Evolutionary conservation across 1,140 invertebrate species (phyloP).

Genomic region (Drosophila dunni): DNA sequence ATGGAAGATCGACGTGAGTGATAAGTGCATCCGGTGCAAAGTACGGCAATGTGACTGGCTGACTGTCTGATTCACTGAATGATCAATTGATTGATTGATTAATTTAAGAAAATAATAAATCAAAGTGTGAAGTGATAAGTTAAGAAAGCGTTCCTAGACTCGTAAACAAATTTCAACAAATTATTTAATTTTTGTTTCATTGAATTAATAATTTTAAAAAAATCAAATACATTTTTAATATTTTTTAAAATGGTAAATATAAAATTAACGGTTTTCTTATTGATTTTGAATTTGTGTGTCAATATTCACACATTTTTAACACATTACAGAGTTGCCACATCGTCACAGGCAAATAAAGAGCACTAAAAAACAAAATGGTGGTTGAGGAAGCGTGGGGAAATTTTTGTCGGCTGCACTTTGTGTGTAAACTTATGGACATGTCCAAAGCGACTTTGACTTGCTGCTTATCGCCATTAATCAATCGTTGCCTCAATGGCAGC

Average conservation of each 20-base stretch:
- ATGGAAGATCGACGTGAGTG: background rate
- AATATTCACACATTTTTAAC: no score
- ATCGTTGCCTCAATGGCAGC: background rate
- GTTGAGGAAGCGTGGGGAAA: background rate
- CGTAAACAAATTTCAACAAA: no score
- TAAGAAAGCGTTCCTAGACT: no score
- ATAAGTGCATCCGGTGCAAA: constrained; percentile 13
- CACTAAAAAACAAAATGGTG: background rate
- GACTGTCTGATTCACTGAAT: background rate
- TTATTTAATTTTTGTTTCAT: no score
- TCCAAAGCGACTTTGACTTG: constrained; percentile 9
- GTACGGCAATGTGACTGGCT: constrained; percentile 6
- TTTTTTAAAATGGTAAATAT: no score
- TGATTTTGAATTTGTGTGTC: no score
- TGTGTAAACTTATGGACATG: constrained; percentile 62
- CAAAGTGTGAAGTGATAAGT: background rate
- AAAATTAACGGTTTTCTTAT: no score
- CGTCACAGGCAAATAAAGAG: no score
- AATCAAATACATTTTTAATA: no score
- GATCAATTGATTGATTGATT: background rate
- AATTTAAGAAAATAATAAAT: background rate
- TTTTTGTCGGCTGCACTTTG: constrained; percentile 63
- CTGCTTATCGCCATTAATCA: constrained; percentile 4
- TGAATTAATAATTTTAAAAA: no score
- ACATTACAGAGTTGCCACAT: no score